Base-by-base conservation (phyloP, 2,113 vertebrate species). In the Verasper variegatus region DNA sequence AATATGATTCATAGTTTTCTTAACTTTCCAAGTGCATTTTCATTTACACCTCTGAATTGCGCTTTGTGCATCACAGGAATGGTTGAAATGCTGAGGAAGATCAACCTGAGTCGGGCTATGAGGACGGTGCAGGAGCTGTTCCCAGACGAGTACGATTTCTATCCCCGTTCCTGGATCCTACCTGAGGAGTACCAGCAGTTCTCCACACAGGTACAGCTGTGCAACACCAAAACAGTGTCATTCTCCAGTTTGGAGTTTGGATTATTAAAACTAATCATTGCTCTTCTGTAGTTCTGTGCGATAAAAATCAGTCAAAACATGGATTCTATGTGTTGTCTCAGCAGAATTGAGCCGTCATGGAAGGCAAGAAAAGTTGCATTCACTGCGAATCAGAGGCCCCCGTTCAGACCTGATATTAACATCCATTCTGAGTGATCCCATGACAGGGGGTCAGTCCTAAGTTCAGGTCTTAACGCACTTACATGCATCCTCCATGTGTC, bases 131-230 rank as follows among this genome's bases (percentile, higher is more conserved):
- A 97, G 71, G 95, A 96, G 81, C 94, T 99, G 0, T 99, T 98
- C 81, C 98, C 98, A 0, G 95, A 96, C 0, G 98, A 99, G 23
- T 99, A 99, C 57, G 95, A 97, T 93, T 99, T 99, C 93, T 99
- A 99, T 76, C 98, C 98, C 20, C 96, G 96, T 0, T 99, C 97
- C 0, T 99, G 98, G 98, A 97, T 99, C 83, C 94, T 99, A 71
- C 98, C 98, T 0, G 97, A 99, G 5, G 98, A 99, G 71, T 95
- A 95, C 81, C 95, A 96, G 80, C 94, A 95, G 86, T 99, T 99
- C 73, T 90, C 92, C 23, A 76, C 94, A 64, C 95, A 99, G 96
- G 98, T 99, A 92, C 27, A 5, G 11, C 11, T 45, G 14, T n/a
- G 2, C 37, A 40, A 20, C 20, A 47, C 18, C 14, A 49, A 77